A percentile compares a stretch with the other conserved stretches of the same genome.
phyloP scores from a whole-genome alignment of 2,888 invertebrate genomes.

The Criorhina ranunculi region DNA sequence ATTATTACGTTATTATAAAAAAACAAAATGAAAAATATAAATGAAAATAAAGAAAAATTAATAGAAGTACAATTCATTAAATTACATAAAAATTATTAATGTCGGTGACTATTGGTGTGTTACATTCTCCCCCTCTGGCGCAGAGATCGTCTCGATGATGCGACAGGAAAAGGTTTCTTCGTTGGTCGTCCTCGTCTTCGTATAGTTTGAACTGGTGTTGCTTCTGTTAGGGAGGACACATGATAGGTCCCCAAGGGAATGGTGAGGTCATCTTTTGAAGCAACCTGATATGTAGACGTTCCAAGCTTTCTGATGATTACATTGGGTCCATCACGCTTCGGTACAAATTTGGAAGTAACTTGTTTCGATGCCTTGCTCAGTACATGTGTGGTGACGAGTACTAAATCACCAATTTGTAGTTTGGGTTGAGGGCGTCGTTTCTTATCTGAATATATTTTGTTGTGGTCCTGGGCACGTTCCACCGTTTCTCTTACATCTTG shows the following conservation, averaged over 20 bases:
- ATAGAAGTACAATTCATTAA: no score
- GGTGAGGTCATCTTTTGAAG: background rate
- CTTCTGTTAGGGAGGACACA: background rate
- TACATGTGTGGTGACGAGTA: conserved; percentile 5
- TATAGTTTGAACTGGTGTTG: background rate
- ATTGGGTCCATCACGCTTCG: conserved; percentile 12
- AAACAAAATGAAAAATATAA: no score
- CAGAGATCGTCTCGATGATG: background rate
- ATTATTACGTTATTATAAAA: no score
- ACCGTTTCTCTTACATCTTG: no score
- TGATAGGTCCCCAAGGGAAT: background rate
- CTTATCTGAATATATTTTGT: background rate
- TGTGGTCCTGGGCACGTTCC: no score
- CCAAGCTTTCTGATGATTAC: background rate
- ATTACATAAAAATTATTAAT: no score
- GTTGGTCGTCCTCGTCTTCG: background rate
- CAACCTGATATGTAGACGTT: background rate
- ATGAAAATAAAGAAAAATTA: no score
- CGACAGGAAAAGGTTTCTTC: background rate
- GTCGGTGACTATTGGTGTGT: no score
- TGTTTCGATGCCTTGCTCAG: conserved; percentile 10
- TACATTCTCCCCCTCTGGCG: background rate
- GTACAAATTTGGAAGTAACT: conserved; percentile 3
- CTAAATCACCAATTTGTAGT: background rate
- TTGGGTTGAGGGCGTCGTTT: background rate